Conservation (phyloP, 2,113 vertebrate genomes). For the Hystrix brachyura region DNA sequence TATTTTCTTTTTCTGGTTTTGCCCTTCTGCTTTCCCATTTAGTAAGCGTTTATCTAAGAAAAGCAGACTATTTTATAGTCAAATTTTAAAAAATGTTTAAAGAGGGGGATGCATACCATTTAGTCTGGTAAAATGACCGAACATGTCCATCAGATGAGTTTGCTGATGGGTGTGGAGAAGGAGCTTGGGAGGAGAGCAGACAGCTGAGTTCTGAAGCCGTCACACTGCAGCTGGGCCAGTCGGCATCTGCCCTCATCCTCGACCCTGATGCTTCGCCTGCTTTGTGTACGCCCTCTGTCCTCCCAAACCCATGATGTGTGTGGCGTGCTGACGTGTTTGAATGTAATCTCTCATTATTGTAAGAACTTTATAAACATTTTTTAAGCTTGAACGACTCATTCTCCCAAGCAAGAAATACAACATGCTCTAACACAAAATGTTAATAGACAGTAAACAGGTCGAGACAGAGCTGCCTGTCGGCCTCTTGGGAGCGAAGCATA, state of each 20-base stretch:
- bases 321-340: neutral
- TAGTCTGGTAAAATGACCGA: neutral
- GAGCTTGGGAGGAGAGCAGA: neutral
- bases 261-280: neutral
- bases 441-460: neutral
- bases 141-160: neutral
- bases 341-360: neutral
- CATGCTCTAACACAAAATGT: neutral
- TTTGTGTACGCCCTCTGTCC: neutral
- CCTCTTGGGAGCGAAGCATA: neutral
- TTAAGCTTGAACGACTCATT: slow-evolving; percentile 1
- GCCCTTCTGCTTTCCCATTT: neutral
- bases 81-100: neutral
- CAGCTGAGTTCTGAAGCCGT: neutral
- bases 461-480: neutral
- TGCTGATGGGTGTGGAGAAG: neutral
- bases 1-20: slow-evolving; percentile 9
- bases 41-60: slow-evolving; percentile 40
- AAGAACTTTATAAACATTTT: neutral
- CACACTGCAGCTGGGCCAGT: accelerated
- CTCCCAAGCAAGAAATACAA: neutral
- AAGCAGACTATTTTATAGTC: neutral
- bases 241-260: accelerated
- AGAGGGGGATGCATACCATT: neutral
- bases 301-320: accelerated